Conservation (phyloP, 2,113 vertebrate species). For the Alosa alosa region DNA sequence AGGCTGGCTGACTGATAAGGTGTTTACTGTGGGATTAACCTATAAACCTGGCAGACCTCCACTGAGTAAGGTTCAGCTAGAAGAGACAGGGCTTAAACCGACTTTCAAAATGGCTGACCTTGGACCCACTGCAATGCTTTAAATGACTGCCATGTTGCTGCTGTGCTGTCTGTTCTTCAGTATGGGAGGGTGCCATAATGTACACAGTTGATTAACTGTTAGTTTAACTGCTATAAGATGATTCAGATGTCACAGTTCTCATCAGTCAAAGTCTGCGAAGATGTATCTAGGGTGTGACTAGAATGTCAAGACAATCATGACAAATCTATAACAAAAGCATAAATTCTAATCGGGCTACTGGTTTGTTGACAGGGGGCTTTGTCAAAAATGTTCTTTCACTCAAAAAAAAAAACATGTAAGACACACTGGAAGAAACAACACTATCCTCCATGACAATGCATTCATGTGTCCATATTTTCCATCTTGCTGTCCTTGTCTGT, state of each 20-base stretch:
- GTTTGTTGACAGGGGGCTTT: background rate
- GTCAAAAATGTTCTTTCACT: background rate
- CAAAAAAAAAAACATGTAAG: no score
- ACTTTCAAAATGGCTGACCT: conserved; percentile 14
- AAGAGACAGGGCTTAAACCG: background rate
- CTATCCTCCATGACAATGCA: background rate
- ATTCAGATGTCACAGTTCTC: background rate
- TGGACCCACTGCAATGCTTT: background rate
- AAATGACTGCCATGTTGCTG: background rate
- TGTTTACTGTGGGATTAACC: background rate
- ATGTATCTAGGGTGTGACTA: background rate
- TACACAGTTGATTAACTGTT: no score
- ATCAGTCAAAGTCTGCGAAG: background rate
- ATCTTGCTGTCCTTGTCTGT: background rate
- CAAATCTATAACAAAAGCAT: background rate
- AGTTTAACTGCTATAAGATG: no score
- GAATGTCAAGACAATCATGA: background rate
- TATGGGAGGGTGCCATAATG: background rate
- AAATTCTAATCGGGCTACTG: background rate
- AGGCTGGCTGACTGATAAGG: background rate
- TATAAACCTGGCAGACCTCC: background rate
- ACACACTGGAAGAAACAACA: background rate
- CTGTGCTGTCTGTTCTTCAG: background rate
- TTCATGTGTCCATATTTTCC: background rate
- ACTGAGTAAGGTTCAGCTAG: background rate